phyloP scores from a whole-genome alignment of 2,888 invertebrate genomes.

The Netelia melanura region DNA sequence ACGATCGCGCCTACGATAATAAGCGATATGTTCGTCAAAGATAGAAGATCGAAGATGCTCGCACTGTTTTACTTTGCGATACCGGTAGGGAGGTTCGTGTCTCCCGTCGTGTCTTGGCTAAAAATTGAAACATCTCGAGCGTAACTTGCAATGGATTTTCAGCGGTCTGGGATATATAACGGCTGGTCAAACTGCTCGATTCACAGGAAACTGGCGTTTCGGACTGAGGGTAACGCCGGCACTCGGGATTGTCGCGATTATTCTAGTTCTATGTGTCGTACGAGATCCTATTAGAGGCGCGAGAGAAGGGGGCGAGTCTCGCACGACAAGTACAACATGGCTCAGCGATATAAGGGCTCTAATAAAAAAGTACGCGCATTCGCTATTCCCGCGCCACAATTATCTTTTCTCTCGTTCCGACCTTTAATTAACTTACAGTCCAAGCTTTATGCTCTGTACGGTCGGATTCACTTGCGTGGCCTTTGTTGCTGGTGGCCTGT shows the following conservation, averaged over 20 bases:
- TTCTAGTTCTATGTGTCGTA: constrained; percentile 91
- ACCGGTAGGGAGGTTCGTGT: constrained; percentile 86
- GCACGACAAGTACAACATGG: constrained; percentile 91
- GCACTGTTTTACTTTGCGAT: too few relatives aligned
- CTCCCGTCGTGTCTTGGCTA: neutral
- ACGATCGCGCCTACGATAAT: too few relatives aligned
- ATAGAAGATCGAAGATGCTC: too few relatives aligned
- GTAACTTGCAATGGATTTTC: constrained; percentile 80
- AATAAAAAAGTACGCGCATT: constrained; percentile 88
- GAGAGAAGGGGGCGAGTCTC: constrained; percentile 90
- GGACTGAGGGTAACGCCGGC: constrained; percentile 96
- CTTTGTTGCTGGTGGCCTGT: constrained; percentile 97
- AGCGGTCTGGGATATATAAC: constrained; percentile 98
- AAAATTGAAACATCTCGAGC: too few relatives aligned
- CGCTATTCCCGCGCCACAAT: constrained; percentile 36
- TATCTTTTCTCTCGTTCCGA: constrained; percentile 10
- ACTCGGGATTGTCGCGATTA: constrained; percentile 92
- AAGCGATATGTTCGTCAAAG: too few relatives aligned
- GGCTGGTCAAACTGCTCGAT: constrained; percentile 93
- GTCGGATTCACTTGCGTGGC: constrained; percentile 98
- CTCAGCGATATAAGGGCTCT: constrained; percentile 91
- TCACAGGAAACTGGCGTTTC: constrained; percentile 94
- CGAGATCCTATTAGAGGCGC: constrained; percentile 95
- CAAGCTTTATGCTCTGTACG: constrained; percentile 97
- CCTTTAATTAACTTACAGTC: constrained; percentile 86